Evolutionary conservation across 2,888 invertebrate genomes (phyloP).

Genomic region (Sinotaia quadrata): DNA sequence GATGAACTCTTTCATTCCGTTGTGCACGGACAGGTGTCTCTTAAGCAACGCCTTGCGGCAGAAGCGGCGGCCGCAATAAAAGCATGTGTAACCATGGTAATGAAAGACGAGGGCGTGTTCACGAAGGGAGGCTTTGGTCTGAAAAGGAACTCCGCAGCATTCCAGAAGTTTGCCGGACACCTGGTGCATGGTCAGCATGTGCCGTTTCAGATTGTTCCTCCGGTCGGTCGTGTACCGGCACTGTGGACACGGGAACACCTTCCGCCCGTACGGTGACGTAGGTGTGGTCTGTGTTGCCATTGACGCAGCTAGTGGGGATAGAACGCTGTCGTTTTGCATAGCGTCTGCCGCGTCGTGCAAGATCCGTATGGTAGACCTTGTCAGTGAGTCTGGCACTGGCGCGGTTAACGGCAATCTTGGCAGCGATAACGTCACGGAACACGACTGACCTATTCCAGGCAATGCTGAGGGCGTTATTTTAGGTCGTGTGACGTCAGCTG

Average conservation of each 20-base stretch:
- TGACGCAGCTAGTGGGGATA: background rate
- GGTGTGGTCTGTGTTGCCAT: background rate
- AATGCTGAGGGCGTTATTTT: background rate
- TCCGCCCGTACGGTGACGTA: conserved; percentile 45
- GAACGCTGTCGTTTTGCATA: background rate
- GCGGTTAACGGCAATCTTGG: background rate
- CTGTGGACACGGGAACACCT: conserved; percentile 67
- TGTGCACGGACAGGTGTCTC: conserved; percentile 74
- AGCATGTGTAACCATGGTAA: conserved; percentile 72
- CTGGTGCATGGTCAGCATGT: conserved; percentile 73
- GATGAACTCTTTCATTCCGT: conserved; percentile 73
- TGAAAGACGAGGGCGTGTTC: conserved; percentile 72
- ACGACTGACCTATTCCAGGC: background rate
- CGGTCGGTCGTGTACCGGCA: conserved; percentile 71
- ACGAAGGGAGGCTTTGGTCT: conserved; percentile 72
- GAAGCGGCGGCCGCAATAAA: conserved; percentile 71
- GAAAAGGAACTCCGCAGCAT: conserved; percentile 72
- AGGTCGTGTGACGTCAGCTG: background rate
- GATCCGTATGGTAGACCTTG: background rate
- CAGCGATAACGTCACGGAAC: background rate
- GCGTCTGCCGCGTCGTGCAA: background rate
- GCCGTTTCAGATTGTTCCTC: conserved; percentile 72
- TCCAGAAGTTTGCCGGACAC: conserved; percentile 67
- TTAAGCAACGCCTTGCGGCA: conserved; percentile 73
- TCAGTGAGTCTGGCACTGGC: background rate